These are phyloP conservation scores for Drosophila pandora DNA, from an alignment of 1,140 invertebrate genomes.

Conservation along the genomic window DNA sequence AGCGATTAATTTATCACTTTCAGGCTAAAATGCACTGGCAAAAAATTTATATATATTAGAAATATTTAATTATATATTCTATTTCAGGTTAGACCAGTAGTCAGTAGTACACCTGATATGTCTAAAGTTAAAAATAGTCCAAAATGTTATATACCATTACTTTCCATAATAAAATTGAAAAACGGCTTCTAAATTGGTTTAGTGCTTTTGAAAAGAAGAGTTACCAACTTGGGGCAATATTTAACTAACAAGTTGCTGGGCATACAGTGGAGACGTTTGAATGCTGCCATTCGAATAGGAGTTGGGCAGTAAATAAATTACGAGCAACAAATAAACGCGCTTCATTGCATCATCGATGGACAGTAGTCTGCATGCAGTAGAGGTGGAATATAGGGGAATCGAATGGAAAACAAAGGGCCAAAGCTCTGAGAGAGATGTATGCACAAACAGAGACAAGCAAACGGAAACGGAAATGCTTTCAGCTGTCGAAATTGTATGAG, in stretches of 20 bases:
- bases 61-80: too few species aligned
- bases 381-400: conserved; percentile 18
- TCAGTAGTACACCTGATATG: too few species aligned
- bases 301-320: conserved; percentile 82
- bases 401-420: conserved; percentile 18
- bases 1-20: conserved; percentile 84
- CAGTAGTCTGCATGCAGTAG: conserved; percentile 5
- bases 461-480: conserved; percentile 80
- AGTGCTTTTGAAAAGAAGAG: conserved; percentile 36
- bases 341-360: conserved; percentile 60
- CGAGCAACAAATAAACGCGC: conserved; percentile 82
- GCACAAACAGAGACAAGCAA: conserved; percentile 78
- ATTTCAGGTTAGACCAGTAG: too few species aligned
- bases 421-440: conserved; percentile 51
- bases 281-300: conserved; percentile 37
- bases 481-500: conserved; percentile 81
- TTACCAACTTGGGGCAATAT: conserved; percentile 66
- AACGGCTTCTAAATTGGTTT: too few species aligned
- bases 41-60: background rate
- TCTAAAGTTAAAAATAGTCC: too few species aligned
- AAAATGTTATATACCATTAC: too few species aligned
- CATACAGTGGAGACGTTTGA: conserved; percentile 32
- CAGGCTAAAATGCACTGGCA: conserved; percentile 28
- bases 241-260: conserved; percentile 74
- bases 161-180: too few species aligned